These are phyloP conservation scores for Cyprinodon variegatus DNA, from an alignment of 2,113 vertebrate species.

Conservation along the genomic window DNA sequence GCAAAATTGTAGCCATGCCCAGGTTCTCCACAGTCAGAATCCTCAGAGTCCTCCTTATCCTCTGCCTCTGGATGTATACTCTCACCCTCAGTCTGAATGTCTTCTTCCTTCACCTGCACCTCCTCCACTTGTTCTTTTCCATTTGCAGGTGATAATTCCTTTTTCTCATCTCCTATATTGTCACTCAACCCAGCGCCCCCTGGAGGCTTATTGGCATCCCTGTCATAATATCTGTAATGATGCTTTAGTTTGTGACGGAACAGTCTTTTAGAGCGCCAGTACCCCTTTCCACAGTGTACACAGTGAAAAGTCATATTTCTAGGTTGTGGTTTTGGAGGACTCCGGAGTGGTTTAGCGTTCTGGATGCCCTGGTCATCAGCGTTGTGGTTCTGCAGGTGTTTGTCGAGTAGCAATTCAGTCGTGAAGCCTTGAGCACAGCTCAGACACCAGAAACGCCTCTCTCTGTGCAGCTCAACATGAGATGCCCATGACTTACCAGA, in stretches of 20 bases:
- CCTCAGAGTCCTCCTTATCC: conserved; percentile 3
- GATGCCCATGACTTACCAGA: conserved; percentile 20
- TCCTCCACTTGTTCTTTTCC: background rate
- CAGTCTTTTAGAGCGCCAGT: conserved; percentile 28
- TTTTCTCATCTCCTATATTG: background rate
- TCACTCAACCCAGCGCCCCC: background rate
- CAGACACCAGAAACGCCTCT: conserved; percentile 62
- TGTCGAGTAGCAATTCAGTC: conserved; percentile 29
- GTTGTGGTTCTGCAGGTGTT: conserved; percentile 60
- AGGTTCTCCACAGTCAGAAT: conserved; percentile 41
- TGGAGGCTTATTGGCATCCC: background rate
- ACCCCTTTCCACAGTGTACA: conserved; percentile 44
- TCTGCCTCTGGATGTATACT: background rate
- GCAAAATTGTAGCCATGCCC: conserved; percentile 3
- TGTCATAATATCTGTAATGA: background rate
- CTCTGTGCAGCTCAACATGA: conserved; percentile 62
- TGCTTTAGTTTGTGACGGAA: conserved; percentile 39
- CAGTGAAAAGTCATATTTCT: conserved; percentile 42
- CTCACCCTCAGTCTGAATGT: background rate
- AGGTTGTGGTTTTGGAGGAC: conserved; percentile 41
- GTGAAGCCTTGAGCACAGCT: conserved; percentile 66
- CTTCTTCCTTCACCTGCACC: background rate
- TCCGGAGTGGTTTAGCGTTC: background rate
- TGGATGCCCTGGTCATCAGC: conserved; percentile 46
- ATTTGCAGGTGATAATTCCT: background rate